phyloP scores from a whole-genome alignment of 2,888 invertebrate genomes.

The Cecidostiba fungosa region DNA sequence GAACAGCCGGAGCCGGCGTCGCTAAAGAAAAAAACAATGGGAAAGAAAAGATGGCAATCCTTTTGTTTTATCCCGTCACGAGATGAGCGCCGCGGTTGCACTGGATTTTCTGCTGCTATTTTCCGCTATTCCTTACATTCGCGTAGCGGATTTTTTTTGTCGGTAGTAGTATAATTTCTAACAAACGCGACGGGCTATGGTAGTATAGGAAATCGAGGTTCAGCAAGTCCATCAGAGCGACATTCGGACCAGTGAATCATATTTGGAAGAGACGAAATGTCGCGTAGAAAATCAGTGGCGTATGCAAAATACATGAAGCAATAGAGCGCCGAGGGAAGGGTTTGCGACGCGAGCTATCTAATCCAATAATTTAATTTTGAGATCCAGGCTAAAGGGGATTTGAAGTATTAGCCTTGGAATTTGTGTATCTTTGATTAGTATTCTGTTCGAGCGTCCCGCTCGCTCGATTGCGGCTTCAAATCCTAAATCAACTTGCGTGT shows the following conservation, averaged over 20 bases:
- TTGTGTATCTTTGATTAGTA: conserved; percentile 80
- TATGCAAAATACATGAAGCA: conserved; percentile 59
- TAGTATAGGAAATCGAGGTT: not conserved
- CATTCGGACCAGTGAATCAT: conserved; percentile 4
- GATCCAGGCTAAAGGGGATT: conserved; percentile 79
- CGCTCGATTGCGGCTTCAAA: conserved; percentile 78
- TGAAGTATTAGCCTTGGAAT: conserved; percentile 80
- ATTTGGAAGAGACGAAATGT: conserved; percentile 41
- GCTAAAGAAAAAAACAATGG: conserved; percentile 61
- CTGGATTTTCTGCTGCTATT: not conserved
- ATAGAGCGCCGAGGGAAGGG: conserved; percentile 56
- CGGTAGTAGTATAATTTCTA: not conserved
- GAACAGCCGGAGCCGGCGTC: conserved; percentile 68
- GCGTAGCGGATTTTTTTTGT: not conserved
- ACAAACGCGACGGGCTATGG: not conserved
- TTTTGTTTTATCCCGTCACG: conserved; percentile 71
- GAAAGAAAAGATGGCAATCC: conserved; percentile 67
- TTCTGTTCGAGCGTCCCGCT: conserved; percentile 76
- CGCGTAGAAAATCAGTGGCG: conserved; percentile 55
- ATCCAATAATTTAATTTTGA: conserved; percentile 80
- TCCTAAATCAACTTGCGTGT: conserved; percentile 77
- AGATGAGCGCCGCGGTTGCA: conserved; percentile 41
- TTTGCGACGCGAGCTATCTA: conserved; percentile 68
- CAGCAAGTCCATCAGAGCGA: not conserved
- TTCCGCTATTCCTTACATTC: not conserved